Base-by-base conservation (phyloP, 2,888 invertebrate species). In the Agrochola litura region DNA sequence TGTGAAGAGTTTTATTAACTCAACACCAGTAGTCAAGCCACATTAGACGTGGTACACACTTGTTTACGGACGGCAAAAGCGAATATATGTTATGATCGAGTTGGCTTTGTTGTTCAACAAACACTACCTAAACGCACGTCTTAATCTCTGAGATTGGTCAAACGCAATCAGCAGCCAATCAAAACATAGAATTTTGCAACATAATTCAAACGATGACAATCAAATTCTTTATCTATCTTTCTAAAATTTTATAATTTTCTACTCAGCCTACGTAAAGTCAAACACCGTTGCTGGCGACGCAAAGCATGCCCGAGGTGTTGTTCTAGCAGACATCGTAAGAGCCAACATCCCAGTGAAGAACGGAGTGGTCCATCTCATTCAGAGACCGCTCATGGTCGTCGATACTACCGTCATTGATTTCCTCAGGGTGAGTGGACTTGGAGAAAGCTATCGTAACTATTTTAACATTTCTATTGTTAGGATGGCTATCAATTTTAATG, bases 331-430 rank as follows among this genome's bases (percentile, higher is more conserved):
- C 94, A 98, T 99, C 82, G 98, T 99, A 14, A 97, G 98, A 92
- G 98, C 98, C 54, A 99, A 99, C 94, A 99, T 99, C 86, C 99
- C 99, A 0, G 98, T 99, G 49, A 98, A 98, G 91, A 99, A 99
- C 91, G 99, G 99, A 54, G 99, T 99, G 0, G 98, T 99, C 8
- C 99, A 99, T 95, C 97, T 99, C 83, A 99, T 99, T 87, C 98
- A 99, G 90, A 97, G 98, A 85, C 99, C 99, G 0, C 97, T 99
- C 25, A 99, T 99, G 98, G 98, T 99, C 78, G 98, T 99, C 72
- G 99, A 99, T 91, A 98, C 98, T n/a, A 98, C 98, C 6, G 98
- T 99, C 83, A 98, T 97, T 86, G 98, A 99, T 93, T 98, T 99
- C 91, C 97, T 99, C 78, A 98, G 98, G 98, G 99, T 99, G 89